These are phyloP conservation scores for Magallana gigas DNA, from an alignment of 1,140 invertebrate genomes.

Conservation along the genomic window DNA sequence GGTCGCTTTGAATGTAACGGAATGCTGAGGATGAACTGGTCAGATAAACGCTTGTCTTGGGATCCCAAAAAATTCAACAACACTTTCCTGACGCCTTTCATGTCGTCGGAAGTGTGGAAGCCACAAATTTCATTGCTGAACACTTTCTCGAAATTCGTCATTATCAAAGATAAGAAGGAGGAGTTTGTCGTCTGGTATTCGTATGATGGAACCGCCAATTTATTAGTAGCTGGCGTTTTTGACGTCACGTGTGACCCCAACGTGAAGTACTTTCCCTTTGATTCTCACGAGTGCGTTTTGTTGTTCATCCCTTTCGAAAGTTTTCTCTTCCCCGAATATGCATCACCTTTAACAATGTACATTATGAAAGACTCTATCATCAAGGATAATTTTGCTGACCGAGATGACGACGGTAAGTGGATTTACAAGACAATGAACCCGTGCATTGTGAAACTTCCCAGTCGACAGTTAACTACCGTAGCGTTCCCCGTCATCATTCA, in stretches of 20 bases:
- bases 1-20: conserved; percentile 22
- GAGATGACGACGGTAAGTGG: conserved; percentile 27
- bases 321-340: not conserved
- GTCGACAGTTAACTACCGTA: not conserved
- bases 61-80: not conserved
- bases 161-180: conserved; percentile 1
- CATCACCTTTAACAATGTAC: not conserved
- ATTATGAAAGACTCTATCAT: not conserved
- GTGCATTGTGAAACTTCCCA: conserved; percentile 16
- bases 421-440: not conserved
- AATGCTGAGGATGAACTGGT: not conserved
- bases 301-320: conserved; percentile 35
- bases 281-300: conserved; percentile 22
- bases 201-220: not conserved
- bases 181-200: conserved; percentile 7
- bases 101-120: conserved; percentile 9
- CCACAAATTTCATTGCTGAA: conserved; percentile 26
- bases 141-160: conserved; percentile 14
- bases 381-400: not conserved
- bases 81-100: not conserved
- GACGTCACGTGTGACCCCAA: conserved; percentile 29
- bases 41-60: not conserved
- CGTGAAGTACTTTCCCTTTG: conserved; percentile 38
- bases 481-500: conserved; percentile 27
- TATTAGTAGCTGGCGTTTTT: not conserved